These are phyloP conservation scores for Parochlus steinenii DNA, from an alignment of 2,888 invertebrate genomes.

Conservation along the genomic window DNA sequence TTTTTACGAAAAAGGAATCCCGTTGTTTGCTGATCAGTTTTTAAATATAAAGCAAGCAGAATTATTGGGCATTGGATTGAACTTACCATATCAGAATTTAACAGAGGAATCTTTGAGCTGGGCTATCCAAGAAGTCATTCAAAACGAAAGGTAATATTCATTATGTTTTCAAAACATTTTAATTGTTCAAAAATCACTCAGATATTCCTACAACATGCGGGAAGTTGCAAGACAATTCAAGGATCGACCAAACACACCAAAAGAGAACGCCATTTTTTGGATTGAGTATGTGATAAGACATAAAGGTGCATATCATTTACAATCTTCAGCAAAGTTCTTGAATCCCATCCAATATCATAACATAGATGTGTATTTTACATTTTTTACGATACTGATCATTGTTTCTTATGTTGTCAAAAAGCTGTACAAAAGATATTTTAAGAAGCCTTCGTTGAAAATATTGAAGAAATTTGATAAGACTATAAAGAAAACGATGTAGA, in stretches of 20 bases:
- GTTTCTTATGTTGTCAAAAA: too few species aligned
- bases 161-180: slow-evolving; percentile 1
- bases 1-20: slow-evolving; percentile 1
- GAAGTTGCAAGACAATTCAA: slow-evolving; percentile 26
- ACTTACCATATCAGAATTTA: neutral
- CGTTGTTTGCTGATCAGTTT: slow-evolving; percentile 10
- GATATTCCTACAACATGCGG: too few species aligned
- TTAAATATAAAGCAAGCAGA: slow-evolving; percentile 9
- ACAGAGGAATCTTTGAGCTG: neutral
- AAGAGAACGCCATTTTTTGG: slow-evolving; percentile 37
- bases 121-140: slow-evolving; percentile 2
- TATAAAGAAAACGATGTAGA: too few species aligned
- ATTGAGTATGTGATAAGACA: slow-evolving; percentile 31
- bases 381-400: too few species aligned
- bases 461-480: too few species aligned
- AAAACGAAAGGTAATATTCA: neutral
- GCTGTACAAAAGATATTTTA: too few species aligned
- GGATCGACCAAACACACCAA: slow-evolving; percentile 31
- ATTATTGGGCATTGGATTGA: neutral
- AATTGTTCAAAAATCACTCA: too few species aligned
- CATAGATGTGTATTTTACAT: slow-evolving; percentile 11
- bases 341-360: slow-evolving; percentile 8
- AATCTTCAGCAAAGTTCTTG: slow-evolving; percentile 15
- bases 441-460: too few species aligned
- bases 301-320: slow-evolving; percentile 19